These are phyloP conservation scores for Lacerta agilis DNA, from an alignment of 2,797 vertebrate species.

Conservation along the genomic window DNA sequence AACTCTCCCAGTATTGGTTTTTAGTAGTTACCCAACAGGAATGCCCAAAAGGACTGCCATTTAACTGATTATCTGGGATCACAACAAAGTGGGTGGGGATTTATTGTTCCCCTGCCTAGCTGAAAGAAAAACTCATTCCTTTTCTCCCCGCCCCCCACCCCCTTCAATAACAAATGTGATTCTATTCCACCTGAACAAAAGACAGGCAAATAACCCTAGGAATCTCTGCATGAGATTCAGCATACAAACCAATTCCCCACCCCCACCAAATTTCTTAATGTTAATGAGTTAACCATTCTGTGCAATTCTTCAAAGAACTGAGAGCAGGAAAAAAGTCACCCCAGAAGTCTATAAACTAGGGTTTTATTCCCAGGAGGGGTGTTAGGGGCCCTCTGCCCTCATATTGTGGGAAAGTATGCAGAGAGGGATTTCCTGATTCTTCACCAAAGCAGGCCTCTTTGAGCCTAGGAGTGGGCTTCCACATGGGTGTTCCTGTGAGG, in stretches of 20 bases:
- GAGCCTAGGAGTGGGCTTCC: neutral
- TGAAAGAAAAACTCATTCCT: neutral
- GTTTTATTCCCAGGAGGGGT: neutral
- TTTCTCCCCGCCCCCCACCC: neutral
- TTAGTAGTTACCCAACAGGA: neutral
- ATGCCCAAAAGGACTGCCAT: neutral
- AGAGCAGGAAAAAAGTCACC: neutral
- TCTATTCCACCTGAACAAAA: neutral
- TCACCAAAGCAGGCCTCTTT: neutral
- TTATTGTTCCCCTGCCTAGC: neutral
- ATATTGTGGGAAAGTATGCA: neutral
- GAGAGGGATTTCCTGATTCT: neutral
- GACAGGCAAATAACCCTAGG: neutral
- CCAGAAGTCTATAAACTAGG: neutral
- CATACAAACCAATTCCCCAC: too few species aligned
- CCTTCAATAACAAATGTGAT: neutral
- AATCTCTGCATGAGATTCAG: neutral
- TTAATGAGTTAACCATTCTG: neutral
- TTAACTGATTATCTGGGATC: slow-evolving; percentile 20
- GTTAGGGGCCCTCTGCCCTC: neutral
- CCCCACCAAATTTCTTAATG: neutral
- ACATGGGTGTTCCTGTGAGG: too few species aligned
- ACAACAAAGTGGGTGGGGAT: slow-evolving; percentile 10
- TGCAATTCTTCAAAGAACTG: neutral
- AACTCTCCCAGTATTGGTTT: neutral